Evolutionary conservation across 2,888 invertebrate species (phyloP), one percentile per base, ranked within the genome.

Genomic region (Platycheirus albimanus): DNA sequence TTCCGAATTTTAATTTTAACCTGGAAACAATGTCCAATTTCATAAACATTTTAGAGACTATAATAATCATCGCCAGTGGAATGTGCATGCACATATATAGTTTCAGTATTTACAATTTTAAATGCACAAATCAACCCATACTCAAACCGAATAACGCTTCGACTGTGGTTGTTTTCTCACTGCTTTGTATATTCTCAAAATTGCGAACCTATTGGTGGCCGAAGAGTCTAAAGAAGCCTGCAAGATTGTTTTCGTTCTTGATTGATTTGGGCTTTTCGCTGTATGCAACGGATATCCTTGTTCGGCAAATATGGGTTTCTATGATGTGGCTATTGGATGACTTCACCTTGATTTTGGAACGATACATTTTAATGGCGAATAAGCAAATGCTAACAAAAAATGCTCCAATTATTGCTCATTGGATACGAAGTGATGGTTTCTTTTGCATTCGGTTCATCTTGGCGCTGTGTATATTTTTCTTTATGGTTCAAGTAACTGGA

Each of bases 221-320:
- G 1, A 64, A 43, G 38, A 67, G 80, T 19, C 61, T 85, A n/a
- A 77, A 64, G 15, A 75, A 81, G 58, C 86, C 86, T 1, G 72
- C 85, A 30, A 79, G 58, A 17, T n/a, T 85, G 15, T 75, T 86
- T 3, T 52, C 85, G 7, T 86, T 87, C 61, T 7, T 86, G 0
- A 45, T 87, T 28, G 87, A 87, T 63, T 13, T 87, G 38, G 19
- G 77, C 0, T 20, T 87, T 1, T 86, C 86, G 10, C 51, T 88
- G 2, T 87, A 86, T 51, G 69, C 85, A 36, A 85, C 85, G 3
- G 88, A 88, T 72, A 63, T 87, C 6, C 15, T 87, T 7, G 33
- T 88, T 33, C 85, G 87, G 17, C 85, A 87, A 41, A 33, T 87
- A 15, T 88, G 88, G 88, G 83, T 88, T 38, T 87, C 87, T 7